Evolutionary conservation across 2,113 vertebrate species (phyloP).

Genomic region (Chascanopsetta lugubris): DNA sequence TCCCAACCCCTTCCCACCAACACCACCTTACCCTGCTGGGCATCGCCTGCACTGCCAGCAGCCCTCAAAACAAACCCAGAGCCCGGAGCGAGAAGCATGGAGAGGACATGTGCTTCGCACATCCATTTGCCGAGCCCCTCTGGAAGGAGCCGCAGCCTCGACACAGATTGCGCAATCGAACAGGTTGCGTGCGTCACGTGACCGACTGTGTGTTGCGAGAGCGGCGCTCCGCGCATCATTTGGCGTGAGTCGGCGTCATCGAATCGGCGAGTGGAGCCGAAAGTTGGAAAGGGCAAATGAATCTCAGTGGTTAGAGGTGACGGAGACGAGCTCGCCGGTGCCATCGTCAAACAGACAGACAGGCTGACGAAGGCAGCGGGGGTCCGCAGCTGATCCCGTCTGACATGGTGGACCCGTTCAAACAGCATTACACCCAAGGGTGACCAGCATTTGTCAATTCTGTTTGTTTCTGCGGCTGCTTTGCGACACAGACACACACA

Average conservation of each 20-base stretch:
- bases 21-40: constrained; percentile 28
- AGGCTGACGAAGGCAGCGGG: neutral
- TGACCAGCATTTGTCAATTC: neutral
- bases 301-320: neutral
- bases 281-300: neutral
- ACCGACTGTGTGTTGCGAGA: neutral
- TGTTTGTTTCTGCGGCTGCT: too few species aligned
- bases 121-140: neutral
- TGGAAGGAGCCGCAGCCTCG: constrained; percentile 3
- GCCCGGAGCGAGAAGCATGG: constrained; percentile 17
- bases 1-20: too few species aligned
- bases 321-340: neutral
- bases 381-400: neutral
- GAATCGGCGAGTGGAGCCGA: neutral
- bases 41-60: constrained; percentile 25
- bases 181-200: neutral
- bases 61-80: constrained; percentile 38
- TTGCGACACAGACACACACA: too few species aligned
- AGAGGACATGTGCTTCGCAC: constrained; percentile 14
- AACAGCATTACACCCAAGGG: neutral
- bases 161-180: constrained; percentile 17
- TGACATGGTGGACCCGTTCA: neutral
- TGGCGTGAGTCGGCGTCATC: neutral
- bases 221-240: neutral
- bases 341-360: neutral